phyloP scores from a whole-genome alignment of 2,113 vertebrate species.

The Cinclus cinclus region DNA sequence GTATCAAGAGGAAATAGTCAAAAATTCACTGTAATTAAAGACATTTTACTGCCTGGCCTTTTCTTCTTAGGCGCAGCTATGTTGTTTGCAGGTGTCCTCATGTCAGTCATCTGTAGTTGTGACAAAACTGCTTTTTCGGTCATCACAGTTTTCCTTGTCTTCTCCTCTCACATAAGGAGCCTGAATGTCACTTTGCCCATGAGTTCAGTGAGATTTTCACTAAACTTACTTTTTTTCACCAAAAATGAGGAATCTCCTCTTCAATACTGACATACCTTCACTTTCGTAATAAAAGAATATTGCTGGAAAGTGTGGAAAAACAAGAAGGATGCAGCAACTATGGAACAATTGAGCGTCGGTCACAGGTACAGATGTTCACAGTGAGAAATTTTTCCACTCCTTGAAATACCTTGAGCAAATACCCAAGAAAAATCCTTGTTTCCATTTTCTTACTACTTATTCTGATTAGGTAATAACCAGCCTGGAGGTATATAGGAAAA shows the following conservation, averaged over 20 bases:
- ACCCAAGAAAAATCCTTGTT: neutral
- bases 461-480: neutral
- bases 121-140: neutral
- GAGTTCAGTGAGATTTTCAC: neutral
- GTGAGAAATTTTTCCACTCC: no score
- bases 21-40: neutral
- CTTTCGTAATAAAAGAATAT: neutral
- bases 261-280: neutral
- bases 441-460: neutral
- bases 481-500: neutral
- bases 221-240: neutral
- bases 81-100: neutral
- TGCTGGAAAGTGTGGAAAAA: neutral
- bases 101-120: neutral
- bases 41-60: neutral
- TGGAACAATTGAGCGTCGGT: neutral
- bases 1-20: neutral
- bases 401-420: no score
- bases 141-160: neutral
- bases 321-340: neutral
- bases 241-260: neutral
- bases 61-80: neutral
- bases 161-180: neutral
- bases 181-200: neutral
- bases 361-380: neutral